Conservation (phyloP, 1,140 invertebrate genomes). For the Gryllus bimaculatus region DNA sequence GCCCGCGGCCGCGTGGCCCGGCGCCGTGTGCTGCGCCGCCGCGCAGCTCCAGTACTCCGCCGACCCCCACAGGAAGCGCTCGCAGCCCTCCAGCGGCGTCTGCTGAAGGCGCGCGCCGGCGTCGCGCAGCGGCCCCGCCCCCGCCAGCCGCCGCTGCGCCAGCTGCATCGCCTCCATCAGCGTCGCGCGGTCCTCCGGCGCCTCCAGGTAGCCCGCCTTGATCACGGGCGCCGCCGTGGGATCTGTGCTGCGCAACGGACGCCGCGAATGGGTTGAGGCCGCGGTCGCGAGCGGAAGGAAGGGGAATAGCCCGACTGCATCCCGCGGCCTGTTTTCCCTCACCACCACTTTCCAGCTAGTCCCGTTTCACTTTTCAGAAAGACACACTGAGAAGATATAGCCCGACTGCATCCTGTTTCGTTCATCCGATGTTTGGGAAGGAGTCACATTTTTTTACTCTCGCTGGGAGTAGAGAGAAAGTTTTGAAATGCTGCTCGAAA, state of each 20-base stretch:
- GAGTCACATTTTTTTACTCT: no score
- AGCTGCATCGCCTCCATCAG: neutral
- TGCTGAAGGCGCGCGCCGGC: neutral
- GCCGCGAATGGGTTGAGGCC: no score
- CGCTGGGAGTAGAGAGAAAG: no score
- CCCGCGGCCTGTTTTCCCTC: no score
- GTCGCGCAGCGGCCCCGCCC: neutral
- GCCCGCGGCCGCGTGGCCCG: slow-evolving; percentile 62
- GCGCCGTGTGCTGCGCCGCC: slow-evolving; percentile 38
- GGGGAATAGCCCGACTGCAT: no score
- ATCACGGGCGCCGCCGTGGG: neutral
- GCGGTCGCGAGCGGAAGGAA: no score
- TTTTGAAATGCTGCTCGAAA: no score
- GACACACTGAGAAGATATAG: no score
- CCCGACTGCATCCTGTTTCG: no score
- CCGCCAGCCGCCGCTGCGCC: neutral
- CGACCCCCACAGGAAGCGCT: slow-evolving; percentile 4
- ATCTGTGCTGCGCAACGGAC: neutral
- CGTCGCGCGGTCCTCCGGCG: neutral
- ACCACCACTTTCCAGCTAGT: no score
- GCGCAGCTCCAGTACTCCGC: slow-evolving; percentile 21
- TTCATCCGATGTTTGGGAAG: no score
- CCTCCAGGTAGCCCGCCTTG: neutral
- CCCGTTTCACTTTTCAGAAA: no score
- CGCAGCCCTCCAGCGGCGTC: slow-evolving; percentile 10